Base-by-base conservation (phyloP, 2,888 invertebrate genomes). In the Drosophila histrio region DNA sequence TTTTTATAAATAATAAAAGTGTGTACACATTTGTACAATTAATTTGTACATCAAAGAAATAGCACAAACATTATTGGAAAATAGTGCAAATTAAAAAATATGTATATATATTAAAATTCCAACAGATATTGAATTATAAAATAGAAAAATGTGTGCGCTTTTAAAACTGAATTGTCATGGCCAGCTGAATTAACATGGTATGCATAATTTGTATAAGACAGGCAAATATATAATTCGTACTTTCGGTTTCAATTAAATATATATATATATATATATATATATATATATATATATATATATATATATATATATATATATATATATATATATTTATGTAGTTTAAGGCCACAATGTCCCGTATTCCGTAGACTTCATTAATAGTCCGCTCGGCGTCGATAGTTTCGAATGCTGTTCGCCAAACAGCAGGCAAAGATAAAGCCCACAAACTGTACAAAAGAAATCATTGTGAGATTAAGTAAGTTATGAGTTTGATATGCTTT, bases 401-500 rank as follows among this genome's bases (percentile, higher is more conserved):
- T 97, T 92, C 95, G 94, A 91, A 98, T 96, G 89, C 96, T 96
- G 91, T 96, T 96, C 78, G 96, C 96, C 91, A 98, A 93, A 90
- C 97, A 97, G 91, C 97, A 95, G 57, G 97, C 95, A 91, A 97
- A 96, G 84, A 97, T 92, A 64, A 97, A 96, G 64, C 95, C 96
- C 80, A 95, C 92, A 77, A 96, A 93, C 95, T 96, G 78, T 13
- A 81, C 82, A 1, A 1, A 24, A 30, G 13, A 21, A 15, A 19
- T 1, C 4, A 5, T 21, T 28, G 5, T 8, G 9, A 21, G 21
- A n/a, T n/a, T n/a, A n/a, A n/a, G 5, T 1, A 43, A 21, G 15
- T 2, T 2, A 49, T 17, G 3, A 21, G 9, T 17, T 11, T 1
- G 3, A n/a, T 1, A 8, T n/a, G n/a, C 1, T 13, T 1, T 13